A percentile compares a stretch with the other conserved stretches of the same genome.
phyloP scores from a whole-genome alignment of 2,113 vertebrate species.

The Larimichthys polyactis region DNA sequence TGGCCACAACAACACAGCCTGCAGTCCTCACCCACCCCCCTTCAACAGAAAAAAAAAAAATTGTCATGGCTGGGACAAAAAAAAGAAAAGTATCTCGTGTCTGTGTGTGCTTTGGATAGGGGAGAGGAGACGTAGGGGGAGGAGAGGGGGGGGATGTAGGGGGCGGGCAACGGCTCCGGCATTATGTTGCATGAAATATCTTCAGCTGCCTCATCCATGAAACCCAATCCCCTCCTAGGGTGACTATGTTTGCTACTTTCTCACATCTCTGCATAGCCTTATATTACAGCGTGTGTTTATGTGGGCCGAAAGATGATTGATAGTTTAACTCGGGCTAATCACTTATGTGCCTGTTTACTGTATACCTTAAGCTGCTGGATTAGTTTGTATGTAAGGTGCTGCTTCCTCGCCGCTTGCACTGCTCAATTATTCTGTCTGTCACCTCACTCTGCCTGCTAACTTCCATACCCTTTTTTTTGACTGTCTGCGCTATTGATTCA shows the following conservation, averaged over 20 bases:
- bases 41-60: slow-evolving; percentile 75
- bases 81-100: slow-evolving; percentile 76
- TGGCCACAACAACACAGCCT: slow-evolving; percentile 84
- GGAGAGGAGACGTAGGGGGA: slow-evolving; percentile 65
- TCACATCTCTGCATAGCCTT: slow-evolving; percentile 84
- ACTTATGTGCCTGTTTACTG: slow-evolving; percentile 62
- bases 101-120: slow-evolving; percentile 82
- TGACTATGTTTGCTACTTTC: slow-evolving; percentile 83
- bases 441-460: slow-evolving; percentile 48
- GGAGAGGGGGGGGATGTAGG: slow-evolving; percentile 47
- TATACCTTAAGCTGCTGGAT: slow-evolving; percentile 56
- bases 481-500: slow-evolving; percentile 40
- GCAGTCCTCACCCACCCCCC: slow-evolving; percentile 76
- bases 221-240: slow-evolving; percentile 90
- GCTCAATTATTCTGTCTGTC: slow-evolving; percentile 64
- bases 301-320: slow-evolving; percentile 66
- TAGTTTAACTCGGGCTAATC: slow-evolving; percentile 68
- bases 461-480: slow-evolving; percentile 25
- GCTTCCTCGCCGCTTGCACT: slow-evolving; percentile 33
- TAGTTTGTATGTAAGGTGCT: slow-evolving; percentile 60
- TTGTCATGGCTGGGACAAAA: slow-evolving; percentile 72
- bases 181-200: slow-evolving; percentile 90
- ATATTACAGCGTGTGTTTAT: slow-evolving; percentile 53
- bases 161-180: slow-evolving; percentile 83
- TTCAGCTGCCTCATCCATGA: slow-evolving; percentile 90